phyloP scores from a whole-genome alignment of 2,888 invertebrate species.

The Caenorhabditis sp. region DNA sequence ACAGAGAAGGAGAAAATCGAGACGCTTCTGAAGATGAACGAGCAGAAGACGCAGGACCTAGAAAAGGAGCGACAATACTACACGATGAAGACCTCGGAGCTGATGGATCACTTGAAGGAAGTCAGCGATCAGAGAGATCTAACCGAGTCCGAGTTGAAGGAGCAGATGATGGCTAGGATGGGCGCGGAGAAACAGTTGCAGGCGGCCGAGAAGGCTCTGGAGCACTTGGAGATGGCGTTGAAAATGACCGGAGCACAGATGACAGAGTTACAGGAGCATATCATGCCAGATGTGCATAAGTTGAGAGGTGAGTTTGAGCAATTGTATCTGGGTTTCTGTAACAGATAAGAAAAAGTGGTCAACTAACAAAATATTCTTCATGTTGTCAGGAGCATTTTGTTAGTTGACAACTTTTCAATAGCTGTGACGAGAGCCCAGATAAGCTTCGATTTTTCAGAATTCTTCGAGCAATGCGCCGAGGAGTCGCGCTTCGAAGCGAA shows the following conservation, averaged over 20 bases:
- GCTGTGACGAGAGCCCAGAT: too few species aligned
- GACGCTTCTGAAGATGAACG: constrained; percentile 83
- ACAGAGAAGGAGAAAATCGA: constrained; percentile 84
- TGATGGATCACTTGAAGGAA: constrained; percentile 84
- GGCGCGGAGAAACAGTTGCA: constrained; percentile 84
- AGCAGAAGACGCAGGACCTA: constrained; percentile 83
- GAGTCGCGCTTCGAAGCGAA: constrained; percentile 84
- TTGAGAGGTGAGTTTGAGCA: constrained; percentile 84
- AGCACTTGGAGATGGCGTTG: constrained; percentile 84
- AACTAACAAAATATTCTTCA: too few species aligned
- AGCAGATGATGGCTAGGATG: constrained; percentile 84
- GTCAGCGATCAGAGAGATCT: constrained; percentile 84
- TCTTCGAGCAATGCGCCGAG: constrained; percentile 85
- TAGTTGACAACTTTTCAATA: too few species aligned
- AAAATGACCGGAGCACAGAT: constrained; percentile 82
- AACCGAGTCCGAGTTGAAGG: constrained; percentile 84
- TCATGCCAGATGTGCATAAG: constrained; percentile 85
- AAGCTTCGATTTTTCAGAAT: constrained; percentile 81
- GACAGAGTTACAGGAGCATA: constrained; percentile 84
- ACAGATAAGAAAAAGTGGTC: too few species aligned
- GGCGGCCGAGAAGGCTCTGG: constrained; percentile 83
- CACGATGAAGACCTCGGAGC: constrained; percentile 84
- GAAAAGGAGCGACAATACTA: constrained; percentile 84
- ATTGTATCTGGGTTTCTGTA: too few species aligned
- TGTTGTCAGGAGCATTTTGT: too few species aligned